Evolutionary conservation across 1,140 invertebrate genomes (phyloP).

Genomic region (Apis dorsata): DNA sequence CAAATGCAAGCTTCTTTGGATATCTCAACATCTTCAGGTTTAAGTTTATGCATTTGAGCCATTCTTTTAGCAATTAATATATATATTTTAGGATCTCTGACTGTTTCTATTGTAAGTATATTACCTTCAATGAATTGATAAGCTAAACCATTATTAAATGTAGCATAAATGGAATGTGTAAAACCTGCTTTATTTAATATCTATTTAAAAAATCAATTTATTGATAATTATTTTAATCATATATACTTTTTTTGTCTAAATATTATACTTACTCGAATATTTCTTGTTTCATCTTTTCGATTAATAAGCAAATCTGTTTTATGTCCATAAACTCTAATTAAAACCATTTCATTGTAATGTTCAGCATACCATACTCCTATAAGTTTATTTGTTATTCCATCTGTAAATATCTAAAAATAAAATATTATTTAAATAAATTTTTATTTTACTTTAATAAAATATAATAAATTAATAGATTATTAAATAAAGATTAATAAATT

Average conservation of each 20-base stretch:
- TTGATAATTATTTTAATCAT: constrained; percentile 8
- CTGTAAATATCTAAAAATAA: constrained; percentile 89
- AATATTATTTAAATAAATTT: background rate
- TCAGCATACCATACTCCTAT: constrained; percentile 85
- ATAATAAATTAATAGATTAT: too few species aligned
- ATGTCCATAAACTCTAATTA: constrained; percentile 95
- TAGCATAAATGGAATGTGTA: constrained; percentile 92
- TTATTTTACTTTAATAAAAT: background rate
- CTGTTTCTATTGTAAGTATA: constrained; percentile 86
- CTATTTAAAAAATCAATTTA: constrained; percentile 79
- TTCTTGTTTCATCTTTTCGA: constrained; percentile 89
- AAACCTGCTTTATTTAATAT: constrained; percentile 87
- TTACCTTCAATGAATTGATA: constrained; percentile 95
- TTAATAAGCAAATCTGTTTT: constrained; percentile 97
- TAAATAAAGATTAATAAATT: background rate
- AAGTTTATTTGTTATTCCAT: constrained; percentile 97
- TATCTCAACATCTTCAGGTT: constrained; percentile 69
- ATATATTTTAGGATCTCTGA: constrained; percentile 87
- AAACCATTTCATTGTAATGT: constrained; percentile 86
- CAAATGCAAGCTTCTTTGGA: constrained; percentile 84
- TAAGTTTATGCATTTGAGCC: constrained; percentile 89
- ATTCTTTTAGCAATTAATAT: constrained; percentile 88
- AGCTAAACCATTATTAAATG: constrained; percentile 96
- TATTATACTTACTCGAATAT: constrained; percentile 82
- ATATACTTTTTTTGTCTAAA: background rate